Percentiles rank a stretch among this genome's conserved stretches.
These are phyloP conservation scores for Ctenicera cuprea DNA, from an alignment of 2,888 invertebrate genomes.

Conservation along the genomic window DNA sequence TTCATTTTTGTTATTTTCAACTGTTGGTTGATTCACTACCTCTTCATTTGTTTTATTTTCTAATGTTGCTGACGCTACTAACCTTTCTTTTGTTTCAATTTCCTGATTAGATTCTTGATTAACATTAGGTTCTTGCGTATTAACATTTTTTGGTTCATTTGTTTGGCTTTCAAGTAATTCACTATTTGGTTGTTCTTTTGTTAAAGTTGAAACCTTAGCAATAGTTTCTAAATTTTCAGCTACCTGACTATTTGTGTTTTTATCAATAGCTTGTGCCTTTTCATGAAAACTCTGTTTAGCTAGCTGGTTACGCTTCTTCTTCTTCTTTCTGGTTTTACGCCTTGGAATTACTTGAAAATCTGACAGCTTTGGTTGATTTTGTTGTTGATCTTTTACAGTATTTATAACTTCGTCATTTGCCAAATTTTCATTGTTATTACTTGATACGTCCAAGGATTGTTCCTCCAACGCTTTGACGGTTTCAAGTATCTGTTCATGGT, in stretches of 20 bases:
- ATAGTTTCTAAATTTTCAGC: neutral
- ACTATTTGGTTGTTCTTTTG: neutral
- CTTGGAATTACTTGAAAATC: slow-evolving; percentile 17
- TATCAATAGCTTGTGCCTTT: neutral
- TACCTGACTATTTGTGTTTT: neutral
- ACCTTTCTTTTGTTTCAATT: too few relatives aligned
- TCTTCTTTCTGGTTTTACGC: slow-evolving; percentile 49
- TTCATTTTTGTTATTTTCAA: neutral
- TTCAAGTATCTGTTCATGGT: too few relatives aligned
- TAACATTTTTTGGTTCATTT: neutral
- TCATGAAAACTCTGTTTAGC: neutral
- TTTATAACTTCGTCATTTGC: too few relatives aligned
- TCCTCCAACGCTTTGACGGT: too few relatives aligned
- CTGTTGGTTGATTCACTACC: neutral
- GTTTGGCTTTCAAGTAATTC: neutral
- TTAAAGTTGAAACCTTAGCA: neutral
- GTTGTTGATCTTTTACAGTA: neutral
- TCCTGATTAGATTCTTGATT: too few relatives aligned
- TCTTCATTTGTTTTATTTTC: too few relatives aligned
- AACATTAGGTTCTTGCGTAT: neutral
- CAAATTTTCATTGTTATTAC: too few relatives aligned
- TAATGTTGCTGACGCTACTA: too few relatives aligned
- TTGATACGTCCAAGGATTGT: too few relatives aligned
- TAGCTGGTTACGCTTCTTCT: slow-evolving; percentile 35
- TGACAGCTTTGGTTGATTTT: neutral